phyloP scores from a whole-genome alignment of 2,113 vertebrate genomes.

The Noturus placidus region DNA sequence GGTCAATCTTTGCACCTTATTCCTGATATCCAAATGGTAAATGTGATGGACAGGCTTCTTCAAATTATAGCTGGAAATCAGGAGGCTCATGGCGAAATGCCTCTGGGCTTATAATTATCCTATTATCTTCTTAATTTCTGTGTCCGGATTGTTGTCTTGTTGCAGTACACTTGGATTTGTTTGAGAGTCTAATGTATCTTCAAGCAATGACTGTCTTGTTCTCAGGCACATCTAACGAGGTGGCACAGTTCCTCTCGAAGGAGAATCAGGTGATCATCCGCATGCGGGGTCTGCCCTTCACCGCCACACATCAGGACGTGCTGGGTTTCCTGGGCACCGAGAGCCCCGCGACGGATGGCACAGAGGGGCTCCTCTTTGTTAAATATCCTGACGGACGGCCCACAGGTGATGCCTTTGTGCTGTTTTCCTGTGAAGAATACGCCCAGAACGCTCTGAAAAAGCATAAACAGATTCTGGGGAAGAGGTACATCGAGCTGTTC shows the following conservation, averaged over 20 bases:
- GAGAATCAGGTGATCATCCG: slow-evolving; percentile 95
- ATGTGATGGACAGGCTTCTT: neutral
- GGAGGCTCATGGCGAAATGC: neutral
- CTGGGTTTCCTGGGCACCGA: slow-evolving; percentile 86
- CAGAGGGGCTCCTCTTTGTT: slow-evolving; percentile 92
- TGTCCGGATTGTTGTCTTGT: neutral
- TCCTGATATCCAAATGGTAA: neutral
- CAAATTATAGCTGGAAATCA: neutral
- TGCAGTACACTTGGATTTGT: neutral
- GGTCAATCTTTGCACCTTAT: neutral
- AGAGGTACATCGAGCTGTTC: slow-evolving; percentile 96
- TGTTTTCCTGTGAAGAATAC: slow-evolving; percentile 94
- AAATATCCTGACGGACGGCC: slow-evolving; percentile 94
- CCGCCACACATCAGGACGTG: slow-evolving; percentile 85
- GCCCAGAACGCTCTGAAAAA: slow-evolving; percentile 92
- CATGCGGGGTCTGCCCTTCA: slow-evolving; percentile 93
- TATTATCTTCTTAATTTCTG: neutral
- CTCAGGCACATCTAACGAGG: slow-evolving; percentile 92
- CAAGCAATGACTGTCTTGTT: neutral
- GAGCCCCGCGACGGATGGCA: slow-evolving; percentile 85
- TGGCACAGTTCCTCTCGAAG: slow-evolving; percentile 92
- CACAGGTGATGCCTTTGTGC: slow-evolving; percentile 93
- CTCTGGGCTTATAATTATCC: neutral
- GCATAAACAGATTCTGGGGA: slow-evolving; percentile 95
- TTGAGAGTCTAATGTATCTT: neutral